These are phyloP conservation scores for Dicranocentrus wangi DNA, from an alignment of 2,888 invertebrate species.

Conservation along the genomic window DNA sequence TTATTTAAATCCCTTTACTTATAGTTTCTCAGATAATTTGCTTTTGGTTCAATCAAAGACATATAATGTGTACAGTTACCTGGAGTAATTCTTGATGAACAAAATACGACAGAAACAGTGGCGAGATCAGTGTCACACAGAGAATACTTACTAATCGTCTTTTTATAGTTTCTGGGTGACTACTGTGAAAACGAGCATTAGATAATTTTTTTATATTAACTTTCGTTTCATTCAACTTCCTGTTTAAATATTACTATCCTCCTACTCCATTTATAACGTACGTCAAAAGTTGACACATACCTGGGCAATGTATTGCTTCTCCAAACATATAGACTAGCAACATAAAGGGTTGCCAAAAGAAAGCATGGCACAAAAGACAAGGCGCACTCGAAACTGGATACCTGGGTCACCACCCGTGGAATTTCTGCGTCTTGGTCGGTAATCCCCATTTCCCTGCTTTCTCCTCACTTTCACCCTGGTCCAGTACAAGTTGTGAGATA, in stretches of 20 bases:
- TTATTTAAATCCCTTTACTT: neutral
- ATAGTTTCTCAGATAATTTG: neutral
- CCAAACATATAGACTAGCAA: slow-evolving; percentile 92
- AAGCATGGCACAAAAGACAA: slow-evolving; percentile 84
- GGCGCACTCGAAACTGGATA: slow-evolving; percentile 75
- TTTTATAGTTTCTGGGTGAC: slow-evolving; percentile 91
- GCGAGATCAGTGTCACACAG: slow-evolving; percentile 86
- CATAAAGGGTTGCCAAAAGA: slow-evolving; percentile 85
- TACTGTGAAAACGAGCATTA: slow-evolving; percentile 78
- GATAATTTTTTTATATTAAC: neutral
- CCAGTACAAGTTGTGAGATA: too few relatives aligned
- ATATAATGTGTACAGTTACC: slow-evolving; percentile 76
- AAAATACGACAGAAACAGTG: slow-evolving; percentile 84
- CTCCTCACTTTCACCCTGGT: too few relatives aligned
- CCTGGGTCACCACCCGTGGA: neutral
- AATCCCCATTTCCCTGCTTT: too few relatives aligned
- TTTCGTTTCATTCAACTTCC: neutral
- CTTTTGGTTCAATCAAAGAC: neutral
- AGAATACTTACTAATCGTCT: slow-evolving; percentile 89
- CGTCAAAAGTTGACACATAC: slow-evolving; percentile 6
- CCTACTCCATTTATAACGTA: too few relatives aligned
- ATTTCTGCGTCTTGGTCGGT: too few relatives aligned
- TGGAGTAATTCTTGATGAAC: slow-evolving; percentile 80
- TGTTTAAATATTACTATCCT: neutral
- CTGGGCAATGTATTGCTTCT: slow-evolving; percentile 78